Conservation (phyloP, 2,797 vertebrate species). For the Fratercula arctica region DNA sequence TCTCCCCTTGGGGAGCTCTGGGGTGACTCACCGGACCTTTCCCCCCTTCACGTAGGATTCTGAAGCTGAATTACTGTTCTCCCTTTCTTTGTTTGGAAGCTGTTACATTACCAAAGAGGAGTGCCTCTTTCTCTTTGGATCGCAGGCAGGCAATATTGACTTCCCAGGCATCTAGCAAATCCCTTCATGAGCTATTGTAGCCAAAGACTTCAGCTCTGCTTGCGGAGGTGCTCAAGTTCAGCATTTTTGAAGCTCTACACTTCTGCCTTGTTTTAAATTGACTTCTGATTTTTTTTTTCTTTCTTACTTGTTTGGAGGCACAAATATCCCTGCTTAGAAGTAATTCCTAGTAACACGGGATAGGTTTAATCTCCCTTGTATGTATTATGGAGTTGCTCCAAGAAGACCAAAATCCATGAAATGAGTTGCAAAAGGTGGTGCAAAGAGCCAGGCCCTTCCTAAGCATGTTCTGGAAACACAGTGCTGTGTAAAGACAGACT, state of each 20-base stretch:
- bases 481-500: not conserved
- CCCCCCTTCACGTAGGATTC: fast-evolving
- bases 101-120: not conserved
- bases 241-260: not conserved
- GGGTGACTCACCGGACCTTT: not conserved
- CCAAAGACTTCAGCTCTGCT: not conserved
- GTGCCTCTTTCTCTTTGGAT: not conserved
- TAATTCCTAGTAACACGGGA: not conserved
- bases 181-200: not conserved
- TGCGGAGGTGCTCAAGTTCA: not conserved
- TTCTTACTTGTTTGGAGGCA: not conserved
- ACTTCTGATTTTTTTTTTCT: not conserved
- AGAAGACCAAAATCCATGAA: not conserved
- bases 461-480: not conserved
- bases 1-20: not conserved
- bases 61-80: not conserved
- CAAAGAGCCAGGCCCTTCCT: not conserved
- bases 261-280: not conserved
- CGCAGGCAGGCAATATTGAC: not conserved
- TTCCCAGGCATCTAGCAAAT: not conserved
- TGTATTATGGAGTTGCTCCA: not conserved
- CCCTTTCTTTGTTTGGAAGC: not conserved
- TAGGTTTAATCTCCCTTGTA: fast-evolving
- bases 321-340: not conserved
- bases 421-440: not conserved